Percentiles rank a stretch among this genome's conserved stretches.
Conservation (phyloP, 2,797 vertebrate species). For the Menidia menidia region DNA sequence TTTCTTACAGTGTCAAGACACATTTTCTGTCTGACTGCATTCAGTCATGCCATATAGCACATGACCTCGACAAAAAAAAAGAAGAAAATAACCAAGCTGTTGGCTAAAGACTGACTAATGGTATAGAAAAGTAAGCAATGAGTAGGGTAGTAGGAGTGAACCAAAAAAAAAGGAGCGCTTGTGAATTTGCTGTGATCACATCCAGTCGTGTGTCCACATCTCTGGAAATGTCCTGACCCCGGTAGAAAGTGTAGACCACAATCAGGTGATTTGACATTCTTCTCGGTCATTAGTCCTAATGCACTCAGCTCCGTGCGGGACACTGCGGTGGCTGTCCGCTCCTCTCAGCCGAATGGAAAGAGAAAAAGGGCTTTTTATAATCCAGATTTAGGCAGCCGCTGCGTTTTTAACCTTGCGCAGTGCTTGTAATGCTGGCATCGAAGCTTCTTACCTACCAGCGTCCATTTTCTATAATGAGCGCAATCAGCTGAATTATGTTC, state of each 20-base stretch:
- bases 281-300: slow-evolving; percentile 45
- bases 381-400: slow-evolving; percentile 70
- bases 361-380: slow-evolving; percentile 73
- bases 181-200: slow-evolving; percentile 27
- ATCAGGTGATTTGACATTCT: slow-evolving; percentile 39
- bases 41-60: not conserved
- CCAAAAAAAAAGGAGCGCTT: not conserved
- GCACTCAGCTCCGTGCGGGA: slow-evolving; percentile 20
- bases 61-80: slow-evolving; percentile 8
- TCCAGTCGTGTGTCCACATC: not conserved
- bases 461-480: slow-evolving; percentile 33
- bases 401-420: slow-evolving; percentile 47
- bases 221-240: slow-evolving; percentile 11
- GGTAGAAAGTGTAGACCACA: slow-evolving; percentile 32
- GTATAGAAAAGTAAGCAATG: slow-evolving; percentile 7
- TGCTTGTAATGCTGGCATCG: slow-evolving; percentile 40
- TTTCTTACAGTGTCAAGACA: not conserved
- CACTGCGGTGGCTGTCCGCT: slow-evolving; percentile 42
- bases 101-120: slow-evolving; percentile 2
- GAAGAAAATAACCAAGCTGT: not conserved
- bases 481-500: slow-evolving; percentile 39
- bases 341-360: slow-evolving; percentile 76
- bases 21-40: slow-evolving; percentile 4
- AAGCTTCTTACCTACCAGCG: slow-evolving; percentile 16
- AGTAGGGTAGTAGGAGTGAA: not conserved